Percentiles rank a stretch among this genome's conserved stretches.
Evolutionary conservation across 1,140 invertebrate species (phyloP).

Genomic region (Bicyclus anynana): DNA sequence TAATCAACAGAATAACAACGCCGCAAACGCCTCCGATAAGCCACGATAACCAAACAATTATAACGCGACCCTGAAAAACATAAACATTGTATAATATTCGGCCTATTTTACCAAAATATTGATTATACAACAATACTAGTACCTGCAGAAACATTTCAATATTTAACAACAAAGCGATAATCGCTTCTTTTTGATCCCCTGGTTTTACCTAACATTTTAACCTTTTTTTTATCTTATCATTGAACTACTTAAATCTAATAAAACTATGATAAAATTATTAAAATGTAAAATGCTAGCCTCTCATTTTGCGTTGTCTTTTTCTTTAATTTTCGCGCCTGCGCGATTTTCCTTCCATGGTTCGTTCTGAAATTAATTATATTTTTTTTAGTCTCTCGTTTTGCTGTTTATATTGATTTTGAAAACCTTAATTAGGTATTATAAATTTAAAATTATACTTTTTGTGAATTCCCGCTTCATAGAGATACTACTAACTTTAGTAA

Average conservation of each 20-base stretch:
- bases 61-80: constrained; percentile 68
- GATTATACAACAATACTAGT: constrained; percentile 34
- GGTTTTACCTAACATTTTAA: constrained; percentile 60
- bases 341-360: not conserved
- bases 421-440: too few species aligned
- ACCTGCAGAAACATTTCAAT: constrained; percentile 76
- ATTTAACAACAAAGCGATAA: constrained; percentile 54
- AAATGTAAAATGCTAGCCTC: constrained; percentile 21
- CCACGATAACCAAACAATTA: constrained; percentile 77
- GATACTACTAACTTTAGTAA: too few species aligned
- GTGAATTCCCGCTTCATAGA: too few species aligned
- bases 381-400: too few species aligned
- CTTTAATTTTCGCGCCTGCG: constrained; percentile 33
- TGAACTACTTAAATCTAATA: constrained; percentile 45
- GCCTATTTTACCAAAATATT: constrained; percentile 28
- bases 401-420: too few species aligned
- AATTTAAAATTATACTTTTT: too few species aligned
- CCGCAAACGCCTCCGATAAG: constrained; percentile 73
- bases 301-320: constrained; percentile 30
- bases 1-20: constrained; percentile 71
- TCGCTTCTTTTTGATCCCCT: constrained; percentile 58
- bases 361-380: not conserved
- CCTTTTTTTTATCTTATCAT: constrained; percentile 22
- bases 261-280: constrained; percentile 32
- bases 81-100: constrained; percentile 26